A percentile compares a stretch with the other conserved stretches of the same genome.
These are phyloP conservation scores for Agrypnia vestita DNA, from an alignment of 1,140 invertebrate species.

Conservation along the genomic window DNA sequence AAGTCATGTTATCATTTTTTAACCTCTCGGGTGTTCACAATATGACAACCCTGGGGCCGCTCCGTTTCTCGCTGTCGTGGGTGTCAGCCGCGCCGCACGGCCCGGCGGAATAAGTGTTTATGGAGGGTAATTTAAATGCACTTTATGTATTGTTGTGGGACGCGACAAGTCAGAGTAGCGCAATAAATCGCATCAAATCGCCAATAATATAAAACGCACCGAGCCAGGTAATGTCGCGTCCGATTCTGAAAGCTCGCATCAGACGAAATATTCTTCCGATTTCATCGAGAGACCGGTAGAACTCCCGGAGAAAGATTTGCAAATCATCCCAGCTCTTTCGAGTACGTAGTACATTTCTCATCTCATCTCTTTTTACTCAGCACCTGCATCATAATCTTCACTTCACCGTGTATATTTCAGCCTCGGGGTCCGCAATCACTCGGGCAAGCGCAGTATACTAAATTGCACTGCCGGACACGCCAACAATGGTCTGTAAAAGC, in stretches of 20 bases:
- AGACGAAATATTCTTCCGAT: conserved; percentile 16
- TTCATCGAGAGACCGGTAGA: neutral
- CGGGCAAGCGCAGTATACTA: neutral
- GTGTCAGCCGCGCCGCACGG: neutral
- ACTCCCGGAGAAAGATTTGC: neutral
- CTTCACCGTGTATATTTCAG: neutral
- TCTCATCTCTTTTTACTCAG: conserved; percentile 7
- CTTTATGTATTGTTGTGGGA: conserved; percentile 50
- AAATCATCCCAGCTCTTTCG: neutral
- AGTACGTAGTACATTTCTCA: neutral
- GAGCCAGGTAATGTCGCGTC: conserved; percentile 29
- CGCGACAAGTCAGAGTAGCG: conserved; percentile 47
- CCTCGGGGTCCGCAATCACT: conserved; percentile 3
- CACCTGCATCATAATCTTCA: neutral
- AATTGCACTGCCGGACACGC: conserved; percentile 23
- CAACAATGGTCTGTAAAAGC: conserved; percentile 39
- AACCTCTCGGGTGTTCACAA: too few relatives aligned
- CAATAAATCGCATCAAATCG: conserved; percentile 52
- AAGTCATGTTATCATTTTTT: too few relatives aligned
- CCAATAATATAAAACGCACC: conserved; percentile 49
- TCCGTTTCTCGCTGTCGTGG: too few relatives aligned
- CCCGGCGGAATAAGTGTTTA: conserved; percentile 48
- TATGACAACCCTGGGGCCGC: too few relatives aligned
- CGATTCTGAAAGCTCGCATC: conserved; percentile 18
- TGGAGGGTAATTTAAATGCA: conserved; percentile 54